Conservation (phyloP, 2,888 invertebrate species). For the Achlya flavicornis region DNA sequence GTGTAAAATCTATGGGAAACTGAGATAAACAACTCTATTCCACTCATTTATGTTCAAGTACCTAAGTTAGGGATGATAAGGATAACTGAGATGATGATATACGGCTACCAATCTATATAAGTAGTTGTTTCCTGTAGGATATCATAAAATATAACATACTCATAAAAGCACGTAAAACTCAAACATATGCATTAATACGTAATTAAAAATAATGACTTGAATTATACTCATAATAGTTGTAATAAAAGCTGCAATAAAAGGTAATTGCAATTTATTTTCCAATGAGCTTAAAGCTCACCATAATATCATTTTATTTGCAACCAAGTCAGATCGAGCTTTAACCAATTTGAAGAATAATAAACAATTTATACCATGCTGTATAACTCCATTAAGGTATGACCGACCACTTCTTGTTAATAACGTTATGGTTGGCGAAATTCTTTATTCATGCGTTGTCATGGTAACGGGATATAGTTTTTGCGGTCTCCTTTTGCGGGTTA, state of each 20-base stretch:
- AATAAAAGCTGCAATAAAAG: neutral
- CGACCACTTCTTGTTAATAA: slow-evolving; percentile 33
- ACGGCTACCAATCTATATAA: too few relatives aligned
- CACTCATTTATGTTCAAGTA: too few relatives aligned
- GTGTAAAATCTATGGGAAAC: too few relatives aligned
- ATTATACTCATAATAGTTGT: slow-evolving; percentile 3
- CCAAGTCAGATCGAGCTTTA: slow-evolving; percentile 16
- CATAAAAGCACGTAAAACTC: neutral
- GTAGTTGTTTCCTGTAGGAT: neutral
- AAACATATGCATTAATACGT: neutral
- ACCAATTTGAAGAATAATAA: slow-evolving; percentile 34
- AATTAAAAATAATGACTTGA: neutral
- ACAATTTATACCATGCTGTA: slow-evolving; percentile 27
- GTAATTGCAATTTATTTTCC: slow-evolving; percentile 3
- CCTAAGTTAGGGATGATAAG: too few relatives aligned
- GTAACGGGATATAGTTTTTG: slow-evolving; percentile 61
- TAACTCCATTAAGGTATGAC: slow-evolving; percentile 34
- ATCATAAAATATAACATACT: neutral
- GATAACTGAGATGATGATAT: too few relatives aligned
- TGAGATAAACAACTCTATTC: too few relatives aligned
- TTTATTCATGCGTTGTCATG: slow-evolving; percentile 64
- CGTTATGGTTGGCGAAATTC: slow-evolving; percentile 43
- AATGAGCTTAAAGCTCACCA: neutral
- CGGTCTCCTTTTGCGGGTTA: slow-evolving; percentile 37
- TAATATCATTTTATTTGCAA: slow-evolving; percentile 1